phyloP scores from a whole-genome alignment of 2,888 invertebrate genomes.

The Liopterus haemorrhoidalis region DNA sequence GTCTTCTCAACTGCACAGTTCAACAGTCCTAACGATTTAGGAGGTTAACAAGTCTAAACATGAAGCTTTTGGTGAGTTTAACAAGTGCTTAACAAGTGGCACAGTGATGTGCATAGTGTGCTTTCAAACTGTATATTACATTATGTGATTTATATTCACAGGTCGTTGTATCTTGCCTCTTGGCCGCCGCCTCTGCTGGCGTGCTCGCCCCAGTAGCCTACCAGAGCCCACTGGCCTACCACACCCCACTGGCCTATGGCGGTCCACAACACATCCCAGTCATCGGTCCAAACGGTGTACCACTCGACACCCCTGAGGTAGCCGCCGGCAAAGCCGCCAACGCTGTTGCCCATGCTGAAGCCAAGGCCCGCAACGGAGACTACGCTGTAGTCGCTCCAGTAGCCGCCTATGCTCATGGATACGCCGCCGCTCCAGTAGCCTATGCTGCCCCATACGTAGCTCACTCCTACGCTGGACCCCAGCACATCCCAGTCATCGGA shows the following conservation, averaged over 20 bases:
- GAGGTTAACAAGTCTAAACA: slow-evolving; percentile 21
- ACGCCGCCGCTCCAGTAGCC: slow-evolving; percentile 29
- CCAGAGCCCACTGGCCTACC: too few species aligned
- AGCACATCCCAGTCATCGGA: slow-evolving; percentile 44
- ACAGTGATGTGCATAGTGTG: too few species aligned
- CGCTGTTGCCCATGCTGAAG: slow-evolving; percentile 43
- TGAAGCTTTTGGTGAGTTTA: slow-evolving; percentile 33
- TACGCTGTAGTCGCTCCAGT: too few species aligned
- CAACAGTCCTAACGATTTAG: too few species aligned
- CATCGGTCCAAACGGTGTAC: slow-evolving; percentile 45
- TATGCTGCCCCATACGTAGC: slow-evolving; percentile 11
- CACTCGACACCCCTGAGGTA: slow-evolving; percentile 50
- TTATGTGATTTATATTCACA: too few species aligned
- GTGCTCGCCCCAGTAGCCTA: too few species aligned
- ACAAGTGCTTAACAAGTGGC: too few species aligned
- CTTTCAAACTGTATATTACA: too few species aligned
- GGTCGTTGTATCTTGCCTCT: too few species aligned
- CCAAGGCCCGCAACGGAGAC: slow-evolving; percentile 37
- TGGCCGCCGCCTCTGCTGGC: too few species aligned
- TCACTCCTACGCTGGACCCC: slow-evolving; percentile 31
- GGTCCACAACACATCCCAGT: slow-evolving; percentile 15
- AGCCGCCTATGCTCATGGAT: slow-evolving; percentile 5
- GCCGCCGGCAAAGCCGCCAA: slow-evolving; percentile 50
- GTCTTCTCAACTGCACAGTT: too few species aligned
- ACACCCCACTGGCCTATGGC: slow-evolving; percentile 14